Evolutionary conservation across 2,797 vertebrate genomes (phyloP).

Genomic region (Rhadinocentrus ornatus): DNA sequence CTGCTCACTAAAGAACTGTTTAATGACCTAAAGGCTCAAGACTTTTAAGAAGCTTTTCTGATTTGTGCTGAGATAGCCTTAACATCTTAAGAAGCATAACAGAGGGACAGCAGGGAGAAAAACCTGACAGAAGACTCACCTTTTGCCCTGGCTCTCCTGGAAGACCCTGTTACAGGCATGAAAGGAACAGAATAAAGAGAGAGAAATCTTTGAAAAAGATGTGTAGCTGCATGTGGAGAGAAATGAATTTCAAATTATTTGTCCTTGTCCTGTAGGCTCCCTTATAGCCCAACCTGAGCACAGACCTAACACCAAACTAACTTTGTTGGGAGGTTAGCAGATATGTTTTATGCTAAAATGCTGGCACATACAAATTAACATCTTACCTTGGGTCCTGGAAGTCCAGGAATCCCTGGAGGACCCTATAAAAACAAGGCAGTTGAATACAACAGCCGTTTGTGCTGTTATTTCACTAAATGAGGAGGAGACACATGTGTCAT

Average conservation of each 20-base stretch:
- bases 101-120: neutral
- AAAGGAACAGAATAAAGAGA: slow-evolving; percentile 3
- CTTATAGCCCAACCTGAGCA: neutral
- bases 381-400: slow-evolving; percentile 80
- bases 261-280: neutral
- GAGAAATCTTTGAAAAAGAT: neutral
- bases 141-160: slow-evolving; percentile 64
- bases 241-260: neutral
- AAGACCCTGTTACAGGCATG: slow-evolving; percentile 53
- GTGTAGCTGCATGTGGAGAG: neutral
- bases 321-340: neutral
- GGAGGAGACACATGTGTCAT: neutral
- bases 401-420: slow-evolving; percentile 73
- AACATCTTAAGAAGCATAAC: neutral
- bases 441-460: fast-evolving
- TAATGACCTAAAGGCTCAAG: neutral
- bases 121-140: slow-evolving; percentile 53
- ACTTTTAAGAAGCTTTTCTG: slow-evolving; percentile 23
- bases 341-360: neutral
- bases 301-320: neutral
- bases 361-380: neutral
- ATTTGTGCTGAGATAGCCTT: neutral
- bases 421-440: slow-evolving; percentile 65
- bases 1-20: slow-evolving; percentile 17
- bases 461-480: neutral